Evolutionary conservation across 2,113 vertebrate genomes (phyloP).

Genomic region (Etheostoma cragini): DNA sequence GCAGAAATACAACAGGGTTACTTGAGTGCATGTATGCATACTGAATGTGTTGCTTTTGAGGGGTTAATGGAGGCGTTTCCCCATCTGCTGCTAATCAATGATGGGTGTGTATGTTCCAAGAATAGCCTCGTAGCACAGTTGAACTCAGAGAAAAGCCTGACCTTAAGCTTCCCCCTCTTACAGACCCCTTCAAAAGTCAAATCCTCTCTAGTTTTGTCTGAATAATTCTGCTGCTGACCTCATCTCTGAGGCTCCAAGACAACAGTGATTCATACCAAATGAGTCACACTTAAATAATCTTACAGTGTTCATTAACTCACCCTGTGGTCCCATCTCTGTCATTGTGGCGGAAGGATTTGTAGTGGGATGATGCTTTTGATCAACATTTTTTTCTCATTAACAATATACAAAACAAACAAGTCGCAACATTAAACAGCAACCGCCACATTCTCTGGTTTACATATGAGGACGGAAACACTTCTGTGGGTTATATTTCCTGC

Average conservation of each 20-base stretch:
- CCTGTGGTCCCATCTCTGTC: conserved; percentile 32
- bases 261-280: conserved; percentile 41
- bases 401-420: too few species aligned
- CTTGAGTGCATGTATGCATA: neutral
- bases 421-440: too few species aligned
- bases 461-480: too few species aligned
- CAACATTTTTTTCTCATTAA: too few species aligned
- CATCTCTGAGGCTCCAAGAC: conserved; percentile 29
- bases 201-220: conserved; percentile 33
- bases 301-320: neutral
- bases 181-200: neutral
- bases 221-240: conserved; percentile 20
- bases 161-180: neutral
- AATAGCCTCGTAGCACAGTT: neutral
- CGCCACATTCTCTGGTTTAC: too few species aligned
- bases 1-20: neutral
- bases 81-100: neutral
- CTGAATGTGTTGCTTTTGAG: neutral
- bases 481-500: too few species aligned
- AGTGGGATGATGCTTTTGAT: too few species aligned
- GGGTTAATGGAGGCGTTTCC: neutral
- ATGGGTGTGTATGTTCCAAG: conserved; percentile 4
- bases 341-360: neutral
- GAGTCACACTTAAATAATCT: conserved; percentile 33
- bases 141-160: neutral